Base-by-base conservation (phyloP, 2,113 vertebrate species). In the Tichodroma muraria region DNA sequence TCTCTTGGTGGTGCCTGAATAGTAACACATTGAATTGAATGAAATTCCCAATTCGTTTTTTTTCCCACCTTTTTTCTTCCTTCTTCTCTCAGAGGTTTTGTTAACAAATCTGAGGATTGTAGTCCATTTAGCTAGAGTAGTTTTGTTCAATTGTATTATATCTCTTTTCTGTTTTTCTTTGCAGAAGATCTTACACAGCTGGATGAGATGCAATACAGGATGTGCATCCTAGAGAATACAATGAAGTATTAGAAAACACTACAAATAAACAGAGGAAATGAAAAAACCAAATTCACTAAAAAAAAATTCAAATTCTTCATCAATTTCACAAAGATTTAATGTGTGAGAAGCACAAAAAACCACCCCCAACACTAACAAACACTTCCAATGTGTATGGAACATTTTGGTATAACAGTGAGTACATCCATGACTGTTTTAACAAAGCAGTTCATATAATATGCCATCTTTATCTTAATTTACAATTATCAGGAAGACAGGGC, bases 111-210 rank as follows among this genome's bases (percentile, higher is more conserved):
- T 80, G 30, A 95, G 49, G 27, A n/a, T 33, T 80, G 40, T 22
- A 47, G 35, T 53, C 60, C 47, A 80, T 83, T 90, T 81, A 69
- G 57, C 54, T 31, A 77, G 68, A 73, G 61, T 52, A 78, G 85
- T 92, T 90, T 52, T 45, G 23, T 94, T 94, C 96, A 93, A n/a
- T 90, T 37, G 23, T 82, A 85, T 88, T 47, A 91, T 61, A 94
- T 65, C 27, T 71, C 28, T 91, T 73, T 94, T 94, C 57, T 89
- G 8, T 24, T 77, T 63, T 65, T 93, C 52, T 93, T 93, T 52
- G 6, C n/a, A 53, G 78, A 80, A 83, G 49, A 83, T 78, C 15
- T 88, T 96, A 33, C 15, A 8, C 64, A 89, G 49, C 54, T 95
- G 77, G 54, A 86, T 14, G 35, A 94, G 63, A 79, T 54, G 65